A percentile compares a stretch with the other conserved stretches of the same genome.
phyloP scores from a whole-genome alignment of 2,888 invertebrate species.

The Acrocera orbiculus region DNA sequence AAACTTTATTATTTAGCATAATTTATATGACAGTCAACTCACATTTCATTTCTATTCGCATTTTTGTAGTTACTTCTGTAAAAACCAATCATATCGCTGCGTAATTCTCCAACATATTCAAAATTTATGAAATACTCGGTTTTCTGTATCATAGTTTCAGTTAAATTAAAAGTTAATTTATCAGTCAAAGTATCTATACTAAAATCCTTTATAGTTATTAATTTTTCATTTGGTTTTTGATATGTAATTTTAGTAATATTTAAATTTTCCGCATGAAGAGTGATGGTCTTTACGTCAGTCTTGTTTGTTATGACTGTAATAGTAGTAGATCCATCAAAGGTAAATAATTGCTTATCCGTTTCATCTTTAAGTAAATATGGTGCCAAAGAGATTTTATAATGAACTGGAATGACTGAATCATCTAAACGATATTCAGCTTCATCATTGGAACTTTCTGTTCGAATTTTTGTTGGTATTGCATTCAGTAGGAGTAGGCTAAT shows the following conservation, averaged over 20 bases:
- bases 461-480: no score
- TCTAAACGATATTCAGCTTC: constrained; percentile 23
- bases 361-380: constrained; percentile 33
- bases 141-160: constrained; percentile 18
- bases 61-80: constrained; percentile 31
- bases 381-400: constrained; percentile 36
- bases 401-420: constrained; percentile 32
- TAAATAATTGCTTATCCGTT: constrained; percentile 17
- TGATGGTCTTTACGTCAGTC: constrained; percentile 28
- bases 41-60: constrained; percentile 19
- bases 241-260: constrained; percentile 14
- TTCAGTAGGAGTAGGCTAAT: no score
- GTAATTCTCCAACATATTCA: constrained; percentile 35
- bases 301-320: constrained; percentile 36
- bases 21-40: no score
- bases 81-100: constrained; percentile 35
- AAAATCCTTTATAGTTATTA: no score
- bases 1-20: no score
- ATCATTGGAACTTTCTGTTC: no score
- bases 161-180: constrained; percentile 31
- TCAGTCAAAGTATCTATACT: constrained; percentile 25
- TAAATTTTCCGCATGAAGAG: constrained; percentile 35
- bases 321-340: constrained; percentile 24
- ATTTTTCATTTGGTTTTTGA: no score
- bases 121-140: constrained; percentile 32